These are phyloP conservation scores for Cacoxenus indagator DNA, from an alignment of 2,888 invertebrate species.

Conservation along the genomic window DNA sequence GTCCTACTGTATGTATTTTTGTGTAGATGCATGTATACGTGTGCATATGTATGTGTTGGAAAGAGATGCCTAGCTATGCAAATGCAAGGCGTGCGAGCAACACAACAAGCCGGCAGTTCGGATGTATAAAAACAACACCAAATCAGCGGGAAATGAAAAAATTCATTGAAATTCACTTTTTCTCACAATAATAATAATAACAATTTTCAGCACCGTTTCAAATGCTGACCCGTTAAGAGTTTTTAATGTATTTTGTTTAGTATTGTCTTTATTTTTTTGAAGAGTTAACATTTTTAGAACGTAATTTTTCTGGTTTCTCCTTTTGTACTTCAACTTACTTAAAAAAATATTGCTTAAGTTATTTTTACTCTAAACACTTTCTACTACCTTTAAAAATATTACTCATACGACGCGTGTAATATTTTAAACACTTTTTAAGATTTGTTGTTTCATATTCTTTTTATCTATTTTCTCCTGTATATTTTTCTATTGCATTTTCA, in stretches of 20 bases:
- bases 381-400: slow-evolving; percentile 37
- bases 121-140: not conserved
- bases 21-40: not conserved
- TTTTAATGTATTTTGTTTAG: slow-evolving; percentile 26
- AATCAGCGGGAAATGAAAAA: not conserved
- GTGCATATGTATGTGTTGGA: not conserved
- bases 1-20: not conserved
- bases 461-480: not conserved
- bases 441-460: not conserved
- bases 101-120: slow-evolving; percentile 14
- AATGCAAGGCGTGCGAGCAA: not conserved
- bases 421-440: slow-evolving; percentile 21
- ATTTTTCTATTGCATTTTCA: slow-evolving; percentile 9
- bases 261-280: slow-evolving; percentile 28
- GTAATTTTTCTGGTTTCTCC: slow-evolving; percentile 15
- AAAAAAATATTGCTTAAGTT: slow-evolving; percentile 9
- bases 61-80: not conserved
- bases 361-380: slow-evolving; percentile 15
- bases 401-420: slow-evolving; percentile 56
- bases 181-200: not conserved
- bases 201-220: slow-evolving; percentile 6
- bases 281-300: slow-evolving; percentile 15
- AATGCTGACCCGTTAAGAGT: slow-evolving; percentile 14
- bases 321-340: not conserved
- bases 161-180: not conserved